Percentiles rank a stretch among this genome's conserved stretches.
phyloP scores from a whole-genome alignment of 2,113 vertebrate genomes.

The Petroica traversi region DNA sequence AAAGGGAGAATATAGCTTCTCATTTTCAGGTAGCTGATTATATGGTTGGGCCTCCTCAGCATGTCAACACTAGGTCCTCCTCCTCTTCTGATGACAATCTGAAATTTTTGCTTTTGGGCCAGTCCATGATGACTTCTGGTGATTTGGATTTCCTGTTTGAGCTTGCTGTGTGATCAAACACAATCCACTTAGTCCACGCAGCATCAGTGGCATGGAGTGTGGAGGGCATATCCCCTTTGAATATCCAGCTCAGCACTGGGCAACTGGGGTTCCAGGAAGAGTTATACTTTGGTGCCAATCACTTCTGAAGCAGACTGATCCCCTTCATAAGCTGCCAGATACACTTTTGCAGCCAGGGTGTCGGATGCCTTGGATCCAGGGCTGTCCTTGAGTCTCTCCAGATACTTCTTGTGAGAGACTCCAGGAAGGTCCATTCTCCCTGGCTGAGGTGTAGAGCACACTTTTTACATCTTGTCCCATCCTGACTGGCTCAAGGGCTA shows the following conservation, averaged over 20 bases:
- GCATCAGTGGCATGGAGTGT: not conserved
- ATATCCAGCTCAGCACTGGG: not conserved
- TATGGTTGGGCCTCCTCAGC: not conserved
- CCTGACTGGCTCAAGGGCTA: not conserved
- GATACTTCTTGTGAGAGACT: not conserved
- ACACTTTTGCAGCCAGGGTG: not conserved
- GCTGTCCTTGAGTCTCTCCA: not conserved
- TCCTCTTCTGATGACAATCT: not conserved
- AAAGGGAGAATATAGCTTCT: not conserved
- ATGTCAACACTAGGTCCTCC: not conserved
- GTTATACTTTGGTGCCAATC: not conserved
- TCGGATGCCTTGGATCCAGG: not conserved
- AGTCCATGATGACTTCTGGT: not conserved
- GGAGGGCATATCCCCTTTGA: not conserved
- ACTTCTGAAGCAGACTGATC: not conserved
- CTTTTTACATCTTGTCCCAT: not conserved
- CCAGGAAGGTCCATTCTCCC: not conserved
- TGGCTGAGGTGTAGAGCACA: not conserved
- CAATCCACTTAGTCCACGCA: accelerated
- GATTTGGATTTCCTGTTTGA: not conserved
- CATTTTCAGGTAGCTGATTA: not conserved
- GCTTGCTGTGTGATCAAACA: accelerated
- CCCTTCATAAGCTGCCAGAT: not conserved
- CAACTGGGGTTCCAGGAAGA: not conserved
- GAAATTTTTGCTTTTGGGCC: not conserved